Percentiles rank a stretch among this genome's conserved stretches.
phyloP scores from a whole-genome alignment of 1,140 invertebrate species.

The Apolygus lucorum region DNA sequence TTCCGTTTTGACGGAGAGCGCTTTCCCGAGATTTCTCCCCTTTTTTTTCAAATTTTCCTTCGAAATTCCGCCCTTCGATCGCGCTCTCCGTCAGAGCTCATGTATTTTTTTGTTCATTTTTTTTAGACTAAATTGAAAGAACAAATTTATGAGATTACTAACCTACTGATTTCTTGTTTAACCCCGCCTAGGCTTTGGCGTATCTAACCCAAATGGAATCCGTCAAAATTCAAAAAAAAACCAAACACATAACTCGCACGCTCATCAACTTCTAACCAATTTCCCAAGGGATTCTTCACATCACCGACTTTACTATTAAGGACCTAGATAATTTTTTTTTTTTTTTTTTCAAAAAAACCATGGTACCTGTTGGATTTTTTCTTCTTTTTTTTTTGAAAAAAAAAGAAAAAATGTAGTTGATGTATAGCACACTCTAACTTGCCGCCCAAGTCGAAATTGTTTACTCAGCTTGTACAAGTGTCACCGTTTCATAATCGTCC shows the following conservation, averaged over 20 bases:
- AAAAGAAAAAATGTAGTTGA: slow-evolving; percentile 2
- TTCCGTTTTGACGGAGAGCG: neutral
- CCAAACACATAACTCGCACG: slow-evolving; percentile 21
- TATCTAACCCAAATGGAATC: slow-evolving; percentile 22
- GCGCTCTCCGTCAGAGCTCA: too few relatives aligned
- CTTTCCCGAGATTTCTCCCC: neutral
- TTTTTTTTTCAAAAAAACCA: neutral
- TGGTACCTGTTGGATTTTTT: neutral
- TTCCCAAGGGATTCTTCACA: slow-evolving; percentile 24
- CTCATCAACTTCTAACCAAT: slow-evolving; percentile 24
- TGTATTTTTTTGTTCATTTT: slow-evolving; percentile 9
- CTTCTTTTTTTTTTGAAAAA: neutral
- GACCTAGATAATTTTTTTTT: neutral
- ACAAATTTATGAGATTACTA: slow-evolving; percentile 23
- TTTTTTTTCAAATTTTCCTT: neutral
- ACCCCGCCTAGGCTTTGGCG: slow-evolving; percentile 23
- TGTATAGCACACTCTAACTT: slow-evolving; percentile 8
- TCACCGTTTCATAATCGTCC: slow-evolving; percentile 1
- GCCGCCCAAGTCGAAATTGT: neutral
- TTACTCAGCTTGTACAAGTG: neutral
- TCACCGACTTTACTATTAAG: slow-evolving; percentile 21
- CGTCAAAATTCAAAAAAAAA: slow-evolving; percentile 7
- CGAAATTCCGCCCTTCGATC: neutral
- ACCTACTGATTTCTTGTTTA: slow-evolving; percentile 27
- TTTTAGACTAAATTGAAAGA: slow-evolving; percentile 19